Evolutionary conservation across 2,797 vertebrate genomes (phyloP).

Genomic region (Takifugu rubripes): DNA sequence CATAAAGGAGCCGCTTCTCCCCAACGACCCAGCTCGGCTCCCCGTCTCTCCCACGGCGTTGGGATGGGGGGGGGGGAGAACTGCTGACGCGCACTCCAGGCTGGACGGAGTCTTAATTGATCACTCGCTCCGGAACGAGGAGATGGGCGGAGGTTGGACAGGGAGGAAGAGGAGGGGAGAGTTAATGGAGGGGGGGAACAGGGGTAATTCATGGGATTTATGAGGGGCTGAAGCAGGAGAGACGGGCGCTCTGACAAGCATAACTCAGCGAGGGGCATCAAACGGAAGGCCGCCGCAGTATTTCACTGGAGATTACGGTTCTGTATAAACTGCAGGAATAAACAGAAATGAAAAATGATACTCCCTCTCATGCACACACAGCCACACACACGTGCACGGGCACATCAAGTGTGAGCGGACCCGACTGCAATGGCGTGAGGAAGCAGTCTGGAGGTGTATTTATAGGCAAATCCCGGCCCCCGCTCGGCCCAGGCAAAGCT

Average conservation of each 20-base stretch:
- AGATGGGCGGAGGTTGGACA: constrained; percentile 6
- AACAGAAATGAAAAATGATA: constrained; percentile 38
- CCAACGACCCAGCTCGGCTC: constrained; percentile 43
- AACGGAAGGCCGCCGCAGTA: constrained; percentile 56
- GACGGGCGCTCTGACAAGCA: constrained; percentile 49
- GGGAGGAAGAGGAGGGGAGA: constrained; percentile 30
- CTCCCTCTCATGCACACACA: too few species aligned
- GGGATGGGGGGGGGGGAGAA: constrained; percentile 41
- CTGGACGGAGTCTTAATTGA: constrained; percentile 75
- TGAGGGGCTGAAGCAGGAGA: constrained; percentile 47
- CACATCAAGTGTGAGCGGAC: too few species aligned
- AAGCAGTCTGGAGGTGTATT: constrained; percentile 14
- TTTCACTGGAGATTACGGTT: constrained; percentile 37
- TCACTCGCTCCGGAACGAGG: constrained; percentile 64
- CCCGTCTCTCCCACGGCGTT: constrained; percentile 4
- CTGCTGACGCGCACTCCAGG: constrained; percentile 60
- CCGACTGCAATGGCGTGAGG: too few species aligned
- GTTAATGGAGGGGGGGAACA: constrained; percentile 64
- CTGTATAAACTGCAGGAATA: constrained; percentile 35
- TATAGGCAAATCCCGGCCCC: constrained; percentile 6
- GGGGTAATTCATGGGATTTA: constrained; percentile 65
- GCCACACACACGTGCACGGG: too few species aligned
- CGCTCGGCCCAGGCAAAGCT: constrained; percentile 45
- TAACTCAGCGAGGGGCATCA: constrained; percentile 66
- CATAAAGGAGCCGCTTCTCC: constrained; percentile 61